phyloP scores from a whole-genome alignment of 2,888 invertebrate genomes.

The Crioceris asparagi region DNA sequence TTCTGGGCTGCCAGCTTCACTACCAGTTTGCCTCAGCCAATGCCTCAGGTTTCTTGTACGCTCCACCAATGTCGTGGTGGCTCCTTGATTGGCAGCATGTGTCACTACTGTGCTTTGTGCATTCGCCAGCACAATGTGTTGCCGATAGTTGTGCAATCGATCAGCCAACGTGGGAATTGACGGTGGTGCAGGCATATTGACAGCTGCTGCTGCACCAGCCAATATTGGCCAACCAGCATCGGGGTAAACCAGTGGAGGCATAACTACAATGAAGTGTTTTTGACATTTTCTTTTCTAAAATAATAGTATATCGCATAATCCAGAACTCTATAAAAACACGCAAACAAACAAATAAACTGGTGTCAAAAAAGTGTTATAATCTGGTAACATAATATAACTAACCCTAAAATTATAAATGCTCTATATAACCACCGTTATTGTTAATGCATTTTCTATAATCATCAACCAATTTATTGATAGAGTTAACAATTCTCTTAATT shows the following conservation, averaged over 20 bases:
- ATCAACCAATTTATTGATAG: no score
- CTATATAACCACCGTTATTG: no score
- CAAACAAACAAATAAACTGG: no score
- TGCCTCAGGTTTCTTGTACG: constrained; percentile 54
- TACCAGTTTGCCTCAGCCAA: constrained; percentile 49
- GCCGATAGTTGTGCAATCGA: constrained; percentile 45
- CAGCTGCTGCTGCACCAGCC: constrained; percentile 24
- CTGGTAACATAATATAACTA: no score
- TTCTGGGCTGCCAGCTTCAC: constrained; percentile 25
- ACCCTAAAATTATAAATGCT: no score
- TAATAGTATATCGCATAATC: no score
- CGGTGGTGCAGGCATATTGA: constrained; percentile 31
- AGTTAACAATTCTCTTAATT: no score
- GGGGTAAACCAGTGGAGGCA: constrained; percentile 43
- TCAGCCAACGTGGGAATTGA: constrained; percentile 42
- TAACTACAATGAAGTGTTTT: no score
- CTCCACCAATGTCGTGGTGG: constrained; percentile 52
- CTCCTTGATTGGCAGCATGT: constrained; percentile 39
- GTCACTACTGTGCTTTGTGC: constrained; percentile 39
- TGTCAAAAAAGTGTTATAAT: no score
- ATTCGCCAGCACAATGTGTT: constrained; percentile 42
- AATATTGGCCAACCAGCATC: constrained; percentile 45
- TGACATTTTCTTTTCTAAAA: no score
- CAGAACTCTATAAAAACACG: no score
- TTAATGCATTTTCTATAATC: no score